A percentile compares a stretch with the other conserved stretches of the same genome.
Conservation (phyloP, 2,797 vertebrate genomes). For the Acrossocheilus wenchowensis region DNA sequence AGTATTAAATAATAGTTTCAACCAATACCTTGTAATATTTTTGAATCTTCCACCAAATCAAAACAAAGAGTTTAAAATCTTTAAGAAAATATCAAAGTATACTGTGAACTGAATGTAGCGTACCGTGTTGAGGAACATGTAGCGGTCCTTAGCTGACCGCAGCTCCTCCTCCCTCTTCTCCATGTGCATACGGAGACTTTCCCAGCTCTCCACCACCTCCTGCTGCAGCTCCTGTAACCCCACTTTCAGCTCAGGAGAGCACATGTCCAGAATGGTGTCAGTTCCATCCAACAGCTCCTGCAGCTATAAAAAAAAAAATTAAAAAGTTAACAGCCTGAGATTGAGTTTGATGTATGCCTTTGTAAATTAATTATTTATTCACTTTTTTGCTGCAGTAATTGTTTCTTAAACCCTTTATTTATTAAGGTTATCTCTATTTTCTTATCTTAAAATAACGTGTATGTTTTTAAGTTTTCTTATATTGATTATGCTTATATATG, state of each 20-base stretch:
- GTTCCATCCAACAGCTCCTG: slow-evolving; percentile 81
- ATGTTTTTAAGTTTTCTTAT: background rate
- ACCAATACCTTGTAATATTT: background rate
- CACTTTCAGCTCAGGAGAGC: slow-evolving; percentile 68
- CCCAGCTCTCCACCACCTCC: slow-evolving; percentile 82
- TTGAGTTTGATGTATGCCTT: background rate
- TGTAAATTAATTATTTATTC: background rate
- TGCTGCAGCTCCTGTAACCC: slow-evolving; percentile 79
- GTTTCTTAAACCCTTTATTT: background rate
- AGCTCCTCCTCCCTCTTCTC: slow-evolving; percentile 78
- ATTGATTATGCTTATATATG: background rate
- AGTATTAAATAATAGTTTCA: background rate
- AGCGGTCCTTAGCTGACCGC: slow-evolving; percentile 70
- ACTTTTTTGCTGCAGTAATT: background rate
- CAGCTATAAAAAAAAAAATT: slow-evolving; percentile 71
- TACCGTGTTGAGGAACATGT: slow-evolving; percentile 82
- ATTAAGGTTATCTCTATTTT: background rate
- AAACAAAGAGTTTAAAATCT: too few relatives aligned
- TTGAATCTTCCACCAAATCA: background rate
- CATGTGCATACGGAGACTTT: slow-evolving; percentile 74
- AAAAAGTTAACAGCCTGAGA: slow-evolving; percentile 6
- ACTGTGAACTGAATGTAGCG: slow-evolving; percentile 53
- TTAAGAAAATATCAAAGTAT: background rate
- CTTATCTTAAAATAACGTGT: background rate
- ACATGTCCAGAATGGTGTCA: slow-evolving; percentile 69